phyloP scores from a whole-genome alignment of 2,113 vertebrate genomes.

The Phalacrocorax pelagicus region DNA sequence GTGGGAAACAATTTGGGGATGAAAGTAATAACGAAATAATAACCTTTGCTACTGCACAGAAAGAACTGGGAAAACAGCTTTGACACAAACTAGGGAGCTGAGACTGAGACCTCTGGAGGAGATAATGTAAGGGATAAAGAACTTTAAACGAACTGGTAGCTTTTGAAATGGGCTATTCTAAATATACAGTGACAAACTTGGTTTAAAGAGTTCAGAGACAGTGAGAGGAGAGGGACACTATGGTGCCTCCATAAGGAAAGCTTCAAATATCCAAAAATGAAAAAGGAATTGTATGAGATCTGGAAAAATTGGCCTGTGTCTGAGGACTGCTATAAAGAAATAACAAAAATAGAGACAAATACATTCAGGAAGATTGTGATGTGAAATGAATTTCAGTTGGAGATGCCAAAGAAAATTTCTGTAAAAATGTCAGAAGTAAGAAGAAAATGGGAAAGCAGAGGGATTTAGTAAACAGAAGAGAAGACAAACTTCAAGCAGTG shows the following conservation, averaged over 20 bases:
- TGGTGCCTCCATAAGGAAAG: neutral
- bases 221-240: neutral
- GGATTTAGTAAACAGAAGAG: neutral
- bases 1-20: neutral
- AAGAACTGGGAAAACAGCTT: neutral
- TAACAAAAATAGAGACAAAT: neutral
- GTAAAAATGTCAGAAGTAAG: neutral
- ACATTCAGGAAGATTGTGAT: neutral
- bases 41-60: neutral
- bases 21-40: neutral
- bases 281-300: neutral
- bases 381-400: neutral
- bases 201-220: neutral
- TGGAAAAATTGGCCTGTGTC: neutral
- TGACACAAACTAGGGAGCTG: neutral
- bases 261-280: neutral
- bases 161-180: neutral
- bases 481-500: neutral
- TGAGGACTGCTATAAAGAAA: neutral
- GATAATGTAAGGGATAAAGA: neutral
- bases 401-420: neutral
- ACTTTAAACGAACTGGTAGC: neutral
- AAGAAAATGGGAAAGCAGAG: neutral
- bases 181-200: neutral
- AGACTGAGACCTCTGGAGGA: neutral